Conservation (phyloP, 2,113 vertebrate genomes). For the Sterna hirundo region DNA sequence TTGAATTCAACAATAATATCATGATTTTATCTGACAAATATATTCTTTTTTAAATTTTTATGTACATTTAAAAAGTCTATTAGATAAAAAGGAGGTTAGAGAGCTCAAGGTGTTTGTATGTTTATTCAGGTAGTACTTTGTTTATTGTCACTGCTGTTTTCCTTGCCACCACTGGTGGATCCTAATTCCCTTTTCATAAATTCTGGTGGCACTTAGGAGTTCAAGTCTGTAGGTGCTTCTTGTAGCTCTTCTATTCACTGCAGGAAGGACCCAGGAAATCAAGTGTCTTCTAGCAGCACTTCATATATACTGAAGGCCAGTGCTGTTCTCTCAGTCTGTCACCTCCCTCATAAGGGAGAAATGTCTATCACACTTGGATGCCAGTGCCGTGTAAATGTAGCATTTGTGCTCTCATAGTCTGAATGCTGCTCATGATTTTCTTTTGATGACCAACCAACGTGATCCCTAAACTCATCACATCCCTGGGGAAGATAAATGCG, state of each 20-base stretch:
- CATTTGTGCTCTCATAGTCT: conserved; percentile 99
- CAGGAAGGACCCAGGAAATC: conserved; percentile 79
- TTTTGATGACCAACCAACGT: conserved; percentile 98
- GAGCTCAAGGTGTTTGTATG: conserved; percentile 83
- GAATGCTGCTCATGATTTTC: conserved; percentile 99
- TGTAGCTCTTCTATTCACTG: conserved; percentile 77
- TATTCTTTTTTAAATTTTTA: conserved; percentile 87
- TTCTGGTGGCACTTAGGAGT: conserved; percentile 87
- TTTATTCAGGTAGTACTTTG: conserved; percentile 91
- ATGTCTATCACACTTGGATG: conserved; percentile 91
- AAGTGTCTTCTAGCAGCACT: conserved; percentile 82
- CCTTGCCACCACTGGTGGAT: conserved; percentile 83
- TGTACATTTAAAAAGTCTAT: conserved; percentile 87
- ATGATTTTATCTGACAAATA: conserved; percentile 88
- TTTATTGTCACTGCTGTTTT: conserved; percentile 85
- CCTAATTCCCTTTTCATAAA: conserved; percentile 81
- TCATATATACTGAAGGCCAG: conserved; percentile 80
- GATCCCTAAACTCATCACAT: conserved; percentile 98
- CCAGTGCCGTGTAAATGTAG: conserved; percentile 96
- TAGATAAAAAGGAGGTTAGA: conserved; percentile 89
- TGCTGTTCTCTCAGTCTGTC: conserved; percentile 77
- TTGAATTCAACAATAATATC: conserved; percentile 86
- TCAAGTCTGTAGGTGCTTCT: conserved; percentile 88
- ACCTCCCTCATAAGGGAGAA: conserved; percentile 70
- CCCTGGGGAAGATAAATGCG: conserved; percentile 82